Evolutionary conservation across 2,888 invertebrate species (phyloP).

Genomic region (Clusia tigrina): DNA sequence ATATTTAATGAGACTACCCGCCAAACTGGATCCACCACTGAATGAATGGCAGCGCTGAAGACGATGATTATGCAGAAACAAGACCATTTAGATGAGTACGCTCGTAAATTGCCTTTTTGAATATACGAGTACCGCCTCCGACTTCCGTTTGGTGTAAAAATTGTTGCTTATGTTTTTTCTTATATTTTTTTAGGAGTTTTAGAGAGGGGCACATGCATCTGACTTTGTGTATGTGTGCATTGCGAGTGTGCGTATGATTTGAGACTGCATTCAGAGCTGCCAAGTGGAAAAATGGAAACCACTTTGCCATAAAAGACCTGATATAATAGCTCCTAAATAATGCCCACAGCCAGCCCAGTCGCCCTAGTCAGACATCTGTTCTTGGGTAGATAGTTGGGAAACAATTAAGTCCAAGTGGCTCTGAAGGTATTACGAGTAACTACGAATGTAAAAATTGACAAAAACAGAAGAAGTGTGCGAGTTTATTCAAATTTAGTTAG

Average conservation of each 20-base stretch:
- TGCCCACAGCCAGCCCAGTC: too few relatives aligned
- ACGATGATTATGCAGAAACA: constrained; percentile 23
- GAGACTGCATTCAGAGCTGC: too few relatives aligned
- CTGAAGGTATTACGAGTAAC: too few relatives aligned
- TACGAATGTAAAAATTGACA: too few relatives aligned
- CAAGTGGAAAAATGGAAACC: too few relatives aligned
- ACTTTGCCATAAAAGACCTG: too few relatives aligned
- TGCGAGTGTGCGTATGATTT: not conserved
- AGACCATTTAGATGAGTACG: constrained; percentile 18
- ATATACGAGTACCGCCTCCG: constrained; percentile 24
- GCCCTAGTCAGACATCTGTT: too few relatives aligned
- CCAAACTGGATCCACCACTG: constrained; percentile 11
- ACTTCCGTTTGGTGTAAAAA: constrained; percentile 30
- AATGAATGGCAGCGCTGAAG: not conserved
- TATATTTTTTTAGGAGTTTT: not conserved
- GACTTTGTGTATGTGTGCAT: constrained; percentile 6
- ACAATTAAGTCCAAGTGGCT: too few relatives aligned
- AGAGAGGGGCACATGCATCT: not conserved
- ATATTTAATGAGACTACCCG: not conserved
- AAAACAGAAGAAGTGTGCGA: too few relatives aligned
- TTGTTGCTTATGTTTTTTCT: not conserved
- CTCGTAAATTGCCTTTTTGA: constrained; percentile 8
- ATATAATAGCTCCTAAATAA: too few relatives aligned
- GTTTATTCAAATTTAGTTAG: too few relatives aligned
- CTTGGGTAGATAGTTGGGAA: too few relatives aligned